Base-by-base conservation (phyloP, 2,888 invertebrate genomes). In the Boloria euphrosyne region DNA sequence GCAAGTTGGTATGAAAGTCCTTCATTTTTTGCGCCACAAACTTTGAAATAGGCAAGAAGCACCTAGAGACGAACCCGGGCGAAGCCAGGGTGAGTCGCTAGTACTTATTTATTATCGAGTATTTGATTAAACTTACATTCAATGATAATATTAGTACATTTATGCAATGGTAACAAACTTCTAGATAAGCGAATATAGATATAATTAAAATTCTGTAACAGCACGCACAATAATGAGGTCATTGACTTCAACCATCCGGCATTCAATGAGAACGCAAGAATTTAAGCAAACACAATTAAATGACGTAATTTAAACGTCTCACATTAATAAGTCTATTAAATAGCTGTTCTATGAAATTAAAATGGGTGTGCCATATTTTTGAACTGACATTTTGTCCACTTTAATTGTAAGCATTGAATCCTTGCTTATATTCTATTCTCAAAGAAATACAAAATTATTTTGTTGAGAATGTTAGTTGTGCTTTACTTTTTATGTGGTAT, bases 211-310 rank as follows among this genome's bases (percentile, higher is more conserved):
- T 80, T 78, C 76, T 73, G 75, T 76, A 77, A 74, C 76, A 73
- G 74, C 74, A 73, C 73, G 74, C 77, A 75, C 75, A 74, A 73
- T 79, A 81, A 80, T 79, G 77, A 79, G 82, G 80, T 80, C 78
- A 75, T 74, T 77, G 80, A 80, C 80, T 72, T 70, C 68, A 72
- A 68, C 71, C 76, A 76, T 73, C 71, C 76, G 71, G 73, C 72
- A 74, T 70, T 74, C 75, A 74, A 74, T 75, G 73, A 73, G 74
- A 76, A 72, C 70, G 72, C 72, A 72, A 74, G 73, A 74, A 73
- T 74, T 75, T 74, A 73, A 72, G 75, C 73, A 76, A 76, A 77
- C 72, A 74, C 71, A 74, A 73, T 76, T 66, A 71, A 70, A 69
- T 75, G 74, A 73, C 72, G 72, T 74, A 71, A 76, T 68, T 49